A percentile compares a stretch with the other conserved stretches of the same genome.
These are phyloP conservation scores for Notothenia coriiceps DNA, from an alignment of 2,113 vertebrate genomes.

Conservation along the genomic window DNA sequence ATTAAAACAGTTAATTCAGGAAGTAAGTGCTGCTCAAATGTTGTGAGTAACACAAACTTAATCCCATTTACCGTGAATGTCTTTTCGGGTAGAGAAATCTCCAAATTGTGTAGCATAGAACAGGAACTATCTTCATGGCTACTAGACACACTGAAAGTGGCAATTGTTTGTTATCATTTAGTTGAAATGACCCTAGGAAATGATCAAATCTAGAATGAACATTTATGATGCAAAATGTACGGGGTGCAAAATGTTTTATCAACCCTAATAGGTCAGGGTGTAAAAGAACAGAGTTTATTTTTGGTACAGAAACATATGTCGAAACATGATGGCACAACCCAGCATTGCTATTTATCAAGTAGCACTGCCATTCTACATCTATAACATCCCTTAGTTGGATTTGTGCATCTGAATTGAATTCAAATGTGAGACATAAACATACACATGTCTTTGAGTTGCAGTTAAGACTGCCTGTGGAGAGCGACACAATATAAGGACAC, in stretches of 20 bases:
- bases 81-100: too few species aligned
- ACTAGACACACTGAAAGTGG: too few species aligned
- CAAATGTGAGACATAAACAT: background rate
- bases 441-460: background rate
- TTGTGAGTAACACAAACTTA: background rate
- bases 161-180: too few species aligned
- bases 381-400: background rate
- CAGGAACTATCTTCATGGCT: too few species aligned
- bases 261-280: too few species aligned
- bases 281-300: too few species aligned
- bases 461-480: background rate
- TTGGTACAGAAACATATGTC: background rate
- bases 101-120: too few species aligned
- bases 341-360: background rate
- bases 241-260: too few species aligned
- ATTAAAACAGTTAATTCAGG: background rate
- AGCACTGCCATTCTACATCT: conserved; percentile 2
- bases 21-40: background rate
- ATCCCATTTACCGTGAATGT: background rate
- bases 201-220: too few species aligned
- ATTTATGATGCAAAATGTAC: too few species aligned
- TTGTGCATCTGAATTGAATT: background rate
- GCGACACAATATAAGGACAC: background rate
- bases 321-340: conserved; percentile 12
- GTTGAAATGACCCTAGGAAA: too few species aligned